Conservation (phyloP, 2,113 vertebrate genomes). For the Paramormyrops kingsleyae region DNA sequence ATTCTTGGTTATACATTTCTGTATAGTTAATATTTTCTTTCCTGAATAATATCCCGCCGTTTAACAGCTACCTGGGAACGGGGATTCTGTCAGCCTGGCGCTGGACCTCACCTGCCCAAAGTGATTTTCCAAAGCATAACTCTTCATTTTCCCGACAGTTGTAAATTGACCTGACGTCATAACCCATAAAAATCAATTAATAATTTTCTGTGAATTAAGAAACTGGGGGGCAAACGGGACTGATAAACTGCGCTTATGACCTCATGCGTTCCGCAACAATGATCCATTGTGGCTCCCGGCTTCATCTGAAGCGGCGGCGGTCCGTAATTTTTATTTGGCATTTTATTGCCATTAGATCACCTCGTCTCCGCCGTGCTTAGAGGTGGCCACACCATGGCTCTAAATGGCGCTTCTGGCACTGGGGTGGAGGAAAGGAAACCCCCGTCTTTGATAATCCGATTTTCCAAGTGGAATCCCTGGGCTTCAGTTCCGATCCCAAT, state of each 20-base stretch:
- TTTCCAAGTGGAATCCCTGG: conserved; percentile 27
- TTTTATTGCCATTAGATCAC: conserved; percentile 73
- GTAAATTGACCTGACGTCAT: conserved; percentile 53
- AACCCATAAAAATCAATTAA: conserved; percentile 46
- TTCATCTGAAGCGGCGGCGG: conserved; percentile 52
- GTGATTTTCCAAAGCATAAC: conserved; percentile 35
- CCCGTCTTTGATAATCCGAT: conserved; percentile 39
- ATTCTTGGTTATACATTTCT: not conserved
- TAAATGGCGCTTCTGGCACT: not conserved
- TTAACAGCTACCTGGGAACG: no score
- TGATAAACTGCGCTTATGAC: conserved; percentile 47
- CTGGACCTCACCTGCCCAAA: conserved; percentile 1
- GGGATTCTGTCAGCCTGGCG: no score
- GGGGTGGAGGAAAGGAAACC: conserved; percentile 17
- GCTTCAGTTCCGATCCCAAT: conserved; percentile 16
- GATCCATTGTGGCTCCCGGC: conserved; percentile 60
- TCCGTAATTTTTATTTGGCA: conserved; percentile 65
- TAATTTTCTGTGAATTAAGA: conserved; percentile 41
- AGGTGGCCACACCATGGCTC: conserved; percentile 44
- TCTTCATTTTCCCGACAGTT: conserved; percentile 5
- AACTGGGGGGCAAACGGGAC: conserved; percentile 40
- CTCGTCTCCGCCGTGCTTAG: conserved; percentile 50
- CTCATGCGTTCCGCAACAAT: conserved; percentile 66
- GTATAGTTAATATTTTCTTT: not conserved
- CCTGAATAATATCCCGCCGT: not conserved